These are phyloP conservation scores for Macquaria ambigua DNA, from an alignment of 2,113 vertebrate genomes.

Conservation along the genomic window DNA sequence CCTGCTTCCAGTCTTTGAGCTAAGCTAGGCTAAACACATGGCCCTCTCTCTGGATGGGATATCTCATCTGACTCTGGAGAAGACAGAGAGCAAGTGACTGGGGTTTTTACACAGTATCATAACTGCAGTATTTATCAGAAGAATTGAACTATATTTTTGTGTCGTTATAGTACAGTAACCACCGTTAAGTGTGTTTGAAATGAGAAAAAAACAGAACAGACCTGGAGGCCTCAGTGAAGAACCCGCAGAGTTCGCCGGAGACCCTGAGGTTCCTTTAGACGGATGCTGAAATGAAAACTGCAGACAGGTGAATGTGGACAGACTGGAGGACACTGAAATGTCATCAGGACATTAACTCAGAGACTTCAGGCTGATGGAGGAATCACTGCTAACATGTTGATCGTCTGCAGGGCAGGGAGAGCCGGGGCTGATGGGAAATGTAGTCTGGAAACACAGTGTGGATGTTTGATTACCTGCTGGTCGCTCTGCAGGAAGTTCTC, in stretches of 20 bases:
- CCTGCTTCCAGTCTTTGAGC: too few relatives aligned
- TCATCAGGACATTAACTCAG: not conserved
- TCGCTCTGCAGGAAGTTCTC: constrained; percentile 68
- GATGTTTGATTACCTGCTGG: constrained; percentile 32
- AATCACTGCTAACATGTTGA: not conserved
- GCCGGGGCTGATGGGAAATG: constrained; percentile 19
- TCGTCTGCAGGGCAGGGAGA: not conserved
- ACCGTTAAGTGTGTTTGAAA: too few relatives aligned
- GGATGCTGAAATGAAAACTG: constrained; percentile 29
- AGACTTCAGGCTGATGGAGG: too few relatives aligned
- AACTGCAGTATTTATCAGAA: not conserved
- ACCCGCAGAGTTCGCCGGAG: constrained; percentile 9
- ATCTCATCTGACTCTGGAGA: too few relatives aligned
- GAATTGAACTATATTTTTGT: not conserved
- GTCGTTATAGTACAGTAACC: too few relatives aligned
- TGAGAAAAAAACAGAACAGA: not conserved
- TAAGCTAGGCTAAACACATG: not conserved
- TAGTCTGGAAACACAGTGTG: not conserved
- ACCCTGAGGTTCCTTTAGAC: not conserved
- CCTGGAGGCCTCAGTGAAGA: constrained; percentile 34
- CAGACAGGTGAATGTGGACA: not conserved
- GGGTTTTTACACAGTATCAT: too few relatives aligned
- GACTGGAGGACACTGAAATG: not conserved
- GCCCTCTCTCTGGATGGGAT: not conserved
- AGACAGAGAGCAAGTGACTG: too few relatives aligned